These are phyloP conservation scores for Rhinogobius similis DNA, from an alignment of 2,113 vertebrate species.

Conservation along the genomic window DNA sequence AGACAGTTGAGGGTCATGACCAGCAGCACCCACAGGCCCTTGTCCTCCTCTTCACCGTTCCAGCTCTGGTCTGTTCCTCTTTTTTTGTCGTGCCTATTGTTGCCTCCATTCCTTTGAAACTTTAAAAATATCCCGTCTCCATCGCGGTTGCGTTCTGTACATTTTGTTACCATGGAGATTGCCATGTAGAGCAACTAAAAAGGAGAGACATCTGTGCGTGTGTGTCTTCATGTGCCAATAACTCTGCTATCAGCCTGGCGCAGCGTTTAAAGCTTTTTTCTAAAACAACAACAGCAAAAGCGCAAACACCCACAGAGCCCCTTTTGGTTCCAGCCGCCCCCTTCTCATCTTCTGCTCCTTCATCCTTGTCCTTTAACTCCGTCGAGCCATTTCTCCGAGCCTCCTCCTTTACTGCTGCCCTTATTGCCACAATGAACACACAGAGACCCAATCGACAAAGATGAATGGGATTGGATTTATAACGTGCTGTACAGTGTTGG, in stretches of 20 bases:
- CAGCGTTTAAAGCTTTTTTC: slow-evolving; percentile 63
- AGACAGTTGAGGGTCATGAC: slow-evolving; percentile 43
- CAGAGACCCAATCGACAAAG: not conserved
- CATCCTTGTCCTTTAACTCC: slow-evolving; percentile 30
- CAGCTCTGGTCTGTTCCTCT: slow-evolving; percentile 43
- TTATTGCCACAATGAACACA: not conserved
- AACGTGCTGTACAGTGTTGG: not conserved
- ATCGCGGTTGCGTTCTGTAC: slow-evolving; percentile 62
- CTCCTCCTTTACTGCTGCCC: not conserved
- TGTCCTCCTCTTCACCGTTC: slow-evolving; percentile 44
- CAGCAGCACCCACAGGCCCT: slow-evolving; percentile 43
- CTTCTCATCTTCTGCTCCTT: slow-evolving; percentile 40
- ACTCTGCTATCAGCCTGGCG: slow-evolving; percentile 61
- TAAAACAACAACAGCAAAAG: slow-evolving; percentile 58
- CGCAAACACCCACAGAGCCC: slow-evolving; percentile 39
- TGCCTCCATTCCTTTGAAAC: slow-evolving; percentile 73
- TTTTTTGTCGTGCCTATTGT: slow-evolving; percentile 63
- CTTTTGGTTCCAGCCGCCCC: slow-evolving; percentile 27
- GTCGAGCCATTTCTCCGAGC: not conserved
- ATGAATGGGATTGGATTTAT: not conserved
- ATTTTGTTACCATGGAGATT: slow-evolving; percentile 75
- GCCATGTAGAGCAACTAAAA: slow-evolving; percentile 57
- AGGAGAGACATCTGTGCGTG: slow-evolving; percentile 1
- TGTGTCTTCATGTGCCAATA: slow-evolving; percentile 56
- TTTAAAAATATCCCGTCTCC: slow-evolving; percentile 66